Evolutionary conservation across 2,113 vertebrate species (phyloP), one percentile per base, ranked within the genome.

Genomic region (Thinocorus orbignyianus): DNA sequence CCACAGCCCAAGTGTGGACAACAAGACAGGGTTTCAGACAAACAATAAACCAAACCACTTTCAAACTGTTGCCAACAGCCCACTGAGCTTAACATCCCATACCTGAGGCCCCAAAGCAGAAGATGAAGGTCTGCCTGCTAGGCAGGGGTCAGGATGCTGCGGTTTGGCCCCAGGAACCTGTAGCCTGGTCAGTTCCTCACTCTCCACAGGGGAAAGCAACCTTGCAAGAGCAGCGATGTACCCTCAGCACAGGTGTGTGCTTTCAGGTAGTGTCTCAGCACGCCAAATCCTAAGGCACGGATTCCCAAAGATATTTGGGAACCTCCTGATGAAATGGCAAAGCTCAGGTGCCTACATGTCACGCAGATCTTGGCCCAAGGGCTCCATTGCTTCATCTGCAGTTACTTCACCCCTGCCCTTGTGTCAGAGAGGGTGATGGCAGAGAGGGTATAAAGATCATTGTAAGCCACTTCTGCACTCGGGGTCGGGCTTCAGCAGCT

Each of bases 221-320:
- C 54, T 60, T 11, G 20, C 33, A 46, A 11, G 2, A 70, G 69
- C 64, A 66, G 48, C 2, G 0, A 7, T 0, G 19, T 16, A 52
- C 9, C 44, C 55, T 14, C 2, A 1, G 33, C 0, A 0, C 35
- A 61, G 68, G 31, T 83, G 54, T 52, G 71, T 0, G 0, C 49
- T 41, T 61, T 33, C 41, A 66, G 83, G 68, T 6, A 31, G 10
- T 70, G 86, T 74, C 91, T 88, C 55, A 33, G 82, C 88, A 58
- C 0, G 71, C 68, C 4, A 2, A 66, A 30, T 48, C 49, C 74
- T 71, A 61, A 72, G 81, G 71, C 74, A 74, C 1, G 11, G 35
- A 82, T 70, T 93, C 68, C 35, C 66, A 70, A 10, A 57, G 52
- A 13, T 39, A 72, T 30, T 24, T 72, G 61, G 81, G 49, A 95